Evolutionary conservation across 2,113 vertebrate species (phyloP), one percentile per base, ranked within the genome.

Genomic region (Spheniscus mendiculus): DNA sequence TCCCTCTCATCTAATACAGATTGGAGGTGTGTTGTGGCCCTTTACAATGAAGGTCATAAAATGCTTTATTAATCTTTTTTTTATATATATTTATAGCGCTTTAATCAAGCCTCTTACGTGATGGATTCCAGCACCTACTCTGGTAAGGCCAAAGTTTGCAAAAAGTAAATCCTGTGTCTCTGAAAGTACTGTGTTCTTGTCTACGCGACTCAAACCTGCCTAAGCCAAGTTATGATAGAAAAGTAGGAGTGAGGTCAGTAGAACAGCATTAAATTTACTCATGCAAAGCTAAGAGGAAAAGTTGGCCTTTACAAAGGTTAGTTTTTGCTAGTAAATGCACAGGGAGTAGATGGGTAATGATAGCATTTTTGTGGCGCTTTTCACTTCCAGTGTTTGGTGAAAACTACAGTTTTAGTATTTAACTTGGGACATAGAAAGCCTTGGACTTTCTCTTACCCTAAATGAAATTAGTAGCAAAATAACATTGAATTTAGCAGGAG

Each of bases 391-490:
- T 21, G 13, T 91, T 82, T 80, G 45, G 62, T 90, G 78, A 72
- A 85, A 89, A 67, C 56, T 72, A 2, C 20, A 83, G 52, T 34
- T 88, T 56, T 62, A 42, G 9, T 87, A 81, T 92, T 95, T 72
- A 76, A 82, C 32, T 69, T 47, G 5, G 38, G 34, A 72, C 50
- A 22, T 82, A 79, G 79, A 91, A 96, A 67, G n/a, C 12, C 18
- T 72, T 90, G 73, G 53, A 73, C 32, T 80, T 91, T 49, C 44
- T 79, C 42, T 72, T 89, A 49, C 40, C 20, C 21, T 72, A 58
- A 91, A 84, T 91, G 56, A 94, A 92, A 87, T 88, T 49, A 93
- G 59, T 76, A 89, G 42, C 71, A 95, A 96, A 87, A 77, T 91
- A 87, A 49, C 49, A 55, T 29, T 56, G 58, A 94, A 83, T 82